Percentiles rank a stretch among this genome's conserved stretches.
phyloP scores from a whole-genome alignment of 2,888 invertebrate species.

The Cabera pusaria region DNA sequence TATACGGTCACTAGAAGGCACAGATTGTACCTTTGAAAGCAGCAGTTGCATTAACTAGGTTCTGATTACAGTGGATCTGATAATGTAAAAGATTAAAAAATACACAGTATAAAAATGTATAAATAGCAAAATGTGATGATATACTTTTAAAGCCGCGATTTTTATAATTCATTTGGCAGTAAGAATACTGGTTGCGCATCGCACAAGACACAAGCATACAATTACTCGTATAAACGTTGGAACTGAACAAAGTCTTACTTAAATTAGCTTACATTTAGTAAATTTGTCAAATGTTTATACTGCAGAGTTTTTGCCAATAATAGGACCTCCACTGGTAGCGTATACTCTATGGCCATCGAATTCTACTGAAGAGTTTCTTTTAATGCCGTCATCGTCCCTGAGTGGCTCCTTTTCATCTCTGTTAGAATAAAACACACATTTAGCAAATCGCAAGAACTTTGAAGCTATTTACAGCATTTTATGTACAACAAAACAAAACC shows the following conservation, averaged over 20 bases:
- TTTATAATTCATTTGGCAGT: constrained; percentile 68
- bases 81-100: constrained; percentile 22
- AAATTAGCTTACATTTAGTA: too few relatives aligned
- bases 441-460: constrained; percentile 1
- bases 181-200: constrained; percentile 72
- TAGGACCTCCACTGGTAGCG: constrained; percentile 91
- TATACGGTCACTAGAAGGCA: constrained; percentile 68
- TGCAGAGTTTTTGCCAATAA: constrained; percentile 95
- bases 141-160: constrained; percentile 57
- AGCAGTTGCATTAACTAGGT: constrained; percentile 21
- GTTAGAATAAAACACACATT: constrained; percentile 25
- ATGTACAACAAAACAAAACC: constrained; percentile 6
- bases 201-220: constrained; percentile 73
- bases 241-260: constrained; percentile 12
- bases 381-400: constrained; percentile 87
- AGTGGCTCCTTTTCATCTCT: constrained; percentile 93
- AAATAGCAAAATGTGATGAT: constrained; percentile 39
- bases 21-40: constrained; percentile 72
- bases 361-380: constrained; percentile 90
- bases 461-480: constrained; percentile 31
- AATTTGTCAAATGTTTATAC: constrained; percentile 80
- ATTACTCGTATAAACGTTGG: constrained; percentile 13
- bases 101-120: constrained; percentile 43
- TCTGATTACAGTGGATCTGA: constrained; percentile 9
- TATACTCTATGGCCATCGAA: constrained; percentile 92